Base-by-base conservation (phyloP, 2,113 vertebrate species). In the Theristicus caerulescens region DNA sequence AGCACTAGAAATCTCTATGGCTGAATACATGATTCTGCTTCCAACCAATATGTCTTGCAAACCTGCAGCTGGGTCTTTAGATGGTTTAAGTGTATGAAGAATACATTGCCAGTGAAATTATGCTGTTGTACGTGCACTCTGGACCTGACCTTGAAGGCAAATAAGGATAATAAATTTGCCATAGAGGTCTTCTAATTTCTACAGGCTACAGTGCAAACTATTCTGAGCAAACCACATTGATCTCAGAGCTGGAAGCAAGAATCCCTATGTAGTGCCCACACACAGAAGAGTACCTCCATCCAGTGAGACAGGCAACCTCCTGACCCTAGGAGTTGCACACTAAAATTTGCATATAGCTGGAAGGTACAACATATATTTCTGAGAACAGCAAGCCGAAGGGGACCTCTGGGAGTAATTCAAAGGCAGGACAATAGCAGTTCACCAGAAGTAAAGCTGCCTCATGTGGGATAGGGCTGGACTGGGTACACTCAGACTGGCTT, bases 211-310 rank as follows among this genome's bases (percentile, higher is more conserved):
- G 24, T 22, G 18, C 44, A 79, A 84, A 73, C 17, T 40, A 24
- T 54, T 74, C 47, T 47, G 47, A 90, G 24, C 34, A 83, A 83
- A 58, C 13, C 20, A 31, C 7, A 15, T 4, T 12, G 25, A 38
- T 44, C 47, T 49, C 6, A 38, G 47, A 79, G 82, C 1, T 21
- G 44, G 52, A 80, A 82, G 86, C 0, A 2, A 84, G 74, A 85
- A 74, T 31, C 26, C 31, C 22, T 17, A 7, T 1, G 1, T 0
- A 42, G 36, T 3, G 47, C 42, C 21, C 34, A 3, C 20, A 47
- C 31, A 59, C 2, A 51, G 12, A 80, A 36, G 10, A 62, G 17
- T 34, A 61, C 26, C 29, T 86, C 36, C 16, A 24, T 11, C 14
- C 36, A 25, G 40, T 15, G n/a, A 58, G 67, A 69, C 1, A 13